phyloP scores from a whole-genome alignment of 2,888 invertebrate genomes.

The Cylloceria caligata region DNA sequence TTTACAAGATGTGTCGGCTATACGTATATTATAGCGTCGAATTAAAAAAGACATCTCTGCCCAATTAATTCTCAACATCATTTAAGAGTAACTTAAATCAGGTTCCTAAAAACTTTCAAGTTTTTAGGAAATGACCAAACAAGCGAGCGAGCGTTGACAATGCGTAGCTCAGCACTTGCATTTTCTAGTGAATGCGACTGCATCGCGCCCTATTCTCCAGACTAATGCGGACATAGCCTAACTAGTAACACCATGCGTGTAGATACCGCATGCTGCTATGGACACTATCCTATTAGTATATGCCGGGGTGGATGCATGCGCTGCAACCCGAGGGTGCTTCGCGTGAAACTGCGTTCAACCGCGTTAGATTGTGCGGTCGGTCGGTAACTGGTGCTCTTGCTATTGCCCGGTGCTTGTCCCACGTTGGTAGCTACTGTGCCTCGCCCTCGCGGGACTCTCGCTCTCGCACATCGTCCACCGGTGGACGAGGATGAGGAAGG shows the following conservation, averaged over 20 bases:
- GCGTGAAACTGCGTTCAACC: constrained; percentile 68
- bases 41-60: neutral
- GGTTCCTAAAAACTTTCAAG: neutral
- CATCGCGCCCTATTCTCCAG: constrained; percentile 43
- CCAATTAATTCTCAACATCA: neutral
- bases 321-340: constrained; percentile 48
- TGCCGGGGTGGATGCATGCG: constrained; percentile 54
- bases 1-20: neutral
- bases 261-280: constrained; percentile 27
- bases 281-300: constrained; percentile 60
- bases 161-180: constrained; percentile 40
- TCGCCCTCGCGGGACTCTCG: constrained; percentile 58
- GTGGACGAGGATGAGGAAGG: constrained; percentile 63
- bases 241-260: constrained; percentile 53
- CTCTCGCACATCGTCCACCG: constrained; percentile 61
- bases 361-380: constrained; percentile 69
- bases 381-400: constrained; percentile 66
- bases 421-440: constrained; percentile 58
- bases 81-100: neutral
- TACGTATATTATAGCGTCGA: neutral
- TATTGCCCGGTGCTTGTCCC: constrained; percentile 50
- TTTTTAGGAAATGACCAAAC: constrained; percentile 25
- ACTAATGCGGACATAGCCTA: constrained; percentile 45
- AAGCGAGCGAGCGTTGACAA: constrained; percentile 14
- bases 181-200: constrained; percentile 39